Conservation (phyloP, 2,888 invertebrate species). For the Nomada fucata region DNA sequence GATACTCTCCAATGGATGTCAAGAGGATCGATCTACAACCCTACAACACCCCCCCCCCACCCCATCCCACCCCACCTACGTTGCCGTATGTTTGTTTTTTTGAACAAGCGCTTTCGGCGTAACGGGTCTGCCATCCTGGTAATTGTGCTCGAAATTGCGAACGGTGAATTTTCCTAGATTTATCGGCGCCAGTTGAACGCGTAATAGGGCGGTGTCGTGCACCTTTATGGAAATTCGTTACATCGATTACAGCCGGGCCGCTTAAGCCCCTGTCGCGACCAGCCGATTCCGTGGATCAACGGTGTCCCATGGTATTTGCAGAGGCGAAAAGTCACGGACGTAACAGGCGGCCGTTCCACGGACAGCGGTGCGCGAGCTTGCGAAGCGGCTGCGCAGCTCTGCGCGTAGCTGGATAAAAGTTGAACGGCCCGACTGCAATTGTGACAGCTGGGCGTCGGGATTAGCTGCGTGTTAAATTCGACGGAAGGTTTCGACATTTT, state of each 20-base stretch:
- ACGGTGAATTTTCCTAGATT: conserved; percentile 61
- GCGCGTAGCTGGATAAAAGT: neutral
- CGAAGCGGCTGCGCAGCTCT: too few relatives aligned
- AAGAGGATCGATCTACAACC: conserved; percentile 41
- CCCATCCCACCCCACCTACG: neutral
- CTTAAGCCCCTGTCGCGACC: conserved; percentile 55
- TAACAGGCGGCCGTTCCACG: neutral
- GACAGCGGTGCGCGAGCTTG: too few relatives aligned
- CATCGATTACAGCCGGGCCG: conserved; percentile 57
- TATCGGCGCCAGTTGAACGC: conserved; percentile 62
- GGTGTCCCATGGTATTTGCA: conserved; percentile 1
- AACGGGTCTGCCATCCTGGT: neutral
- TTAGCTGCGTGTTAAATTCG: neutral
- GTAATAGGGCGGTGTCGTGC: conserved; percentile 65
- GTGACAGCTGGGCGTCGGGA: neutral
- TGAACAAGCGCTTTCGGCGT: neutral
- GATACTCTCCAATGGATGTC: conserved; percentile 36
- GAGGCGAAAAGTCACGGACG: neutral
- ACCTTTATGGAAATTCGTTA: conserved; percentile 69
- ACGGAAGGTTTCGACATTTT: too few relatives aligned
- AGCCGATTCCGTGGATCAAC: neutral
- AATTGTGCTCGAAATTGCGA: conserved; percentile 51
- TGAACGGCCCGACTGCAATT: neutral
- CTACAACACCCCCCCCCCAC: too few relatives aligned
- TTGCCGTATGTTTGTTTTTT: neutral